phyloP scores from a whole-genome alignment of 2,888 invertebrate species.

The Callyntrura guangdongensis region DNA sequence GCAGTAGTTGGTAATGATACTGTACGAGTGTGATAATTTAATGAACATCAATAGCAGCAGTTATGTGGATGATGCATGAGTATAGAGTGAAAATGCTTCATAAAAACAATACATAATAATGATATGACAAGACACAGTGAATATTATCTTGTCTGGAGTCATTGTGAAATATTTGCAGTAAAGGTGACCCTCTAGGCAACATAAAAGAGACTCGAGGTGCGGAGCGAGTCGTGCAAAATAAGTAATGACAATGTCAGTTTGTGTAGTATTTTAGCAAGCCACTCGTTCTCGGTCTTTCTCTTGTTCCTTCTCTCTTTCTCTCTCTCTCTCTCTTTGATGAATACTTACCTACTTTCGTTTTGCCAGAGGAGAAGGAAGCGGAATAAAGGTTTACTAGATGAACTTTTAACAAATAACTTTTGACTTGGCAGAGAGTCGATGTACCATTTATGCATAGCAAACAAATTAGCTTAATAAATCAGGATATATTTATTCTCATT shows the following conservation, averaged over 20 bases:
- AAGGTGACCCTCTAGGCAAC: slow-evolving; percentile 41
- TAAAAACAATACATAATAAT: slow-evolving; percentile 35
- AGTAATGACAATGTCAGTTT: slow-evolving; percentile 21
- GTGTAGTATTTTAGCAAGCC: slow-evolving; percentile 4
- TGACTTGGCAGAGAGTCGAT: slow-evolving; percentile 36
- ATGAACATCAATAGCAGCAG: slow-evolving; percentile 15
- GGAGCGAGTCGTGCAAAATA: slow-evolving; percentile 31
- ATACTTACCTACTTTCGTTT: slow-evolving; percentile 25
- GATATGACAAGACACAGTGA: slow-evolving; percentile 12
- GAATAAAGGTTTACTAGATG: slow-evolving; percentile 43
- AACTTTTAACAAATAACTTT: slow-evolving; percentile 44
- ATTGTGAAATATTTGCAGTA: slow-evolving; percentile 41
- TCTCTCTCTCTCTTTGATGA: slow-evolving; percentile 1
- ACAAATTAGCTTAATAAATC: slow-evolving; percentile 51
- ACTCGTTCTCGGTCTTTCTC: slow-evolving; percentile 5
- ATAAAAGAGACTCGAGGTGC: neutral
- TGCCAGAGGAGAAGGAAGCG: slow-evolving; percentile 48
- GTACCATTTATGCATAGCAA: slow-evolving; percentile 7
- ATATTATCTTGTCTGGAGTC: slow-evolving; percentile 48
- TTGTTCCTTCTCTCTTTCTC: neutral
- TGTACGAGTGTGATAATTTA: slow-evolving; percentile 11
- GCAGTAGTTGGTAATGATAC: no score
- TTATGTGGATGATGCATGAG: neutral
- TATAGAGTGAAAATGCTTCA: neutral
- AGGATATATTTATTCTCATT: slow-evolving; percentile 27